phyloP scores from a whole-genome alignment of 2,888 invertebrate genomes.

The Diabrotica balteata region DNA sequence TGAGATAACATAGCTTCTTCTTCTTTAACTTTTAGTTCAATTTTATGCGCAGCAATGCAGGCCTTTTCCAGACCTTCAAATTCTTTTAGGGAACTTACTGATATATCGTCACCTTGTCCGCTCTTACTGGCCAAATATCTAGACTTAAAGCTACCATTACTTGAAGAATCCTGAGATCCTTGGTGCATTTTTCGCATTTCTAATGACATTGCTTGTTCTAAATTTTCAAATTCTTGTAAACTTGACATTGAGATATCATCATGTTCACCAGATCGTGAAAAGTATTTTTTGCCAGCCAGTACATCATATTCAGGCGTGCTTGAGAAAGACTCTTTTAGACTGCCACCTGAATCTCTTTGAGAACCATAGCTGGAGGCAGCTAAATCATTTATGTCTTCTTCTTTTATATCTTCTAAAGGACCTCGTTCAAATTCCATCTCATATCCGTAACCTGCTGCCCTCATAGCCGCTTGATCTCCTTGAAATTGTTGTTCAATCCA shows the following conservation, averaged over 20 bases:
- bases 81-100: conserved; percentile 86
- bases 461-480: conserved; percentile 70
- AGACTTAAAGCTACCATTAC: conserved; percentile 81
- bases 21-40: conserved; percentile 83
- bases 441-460: conserved; percentile 69
- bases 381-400: conserved; percentile 88
- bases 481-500: conserved; percentile 93
- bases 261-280: conserved; percentile 82
- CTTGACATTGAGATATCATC: conserved; percentile 93
- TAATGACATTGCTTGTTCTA: conserved; percentile 83
- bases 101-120: conserved; percentile 84
- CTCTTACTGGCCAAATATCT: conserved; percentile 74
- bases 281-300: conserved; percentile 81
- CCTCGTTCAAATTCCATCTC: conserved; percentile 84
- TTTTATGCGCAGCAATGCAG: conserved; percentile 81
- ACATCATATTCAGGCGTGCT: conserved; percentile 93
- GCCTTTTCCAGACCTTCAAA: conserved; percentile 92
- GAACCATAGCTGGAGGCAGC: conserved; percentile 76
- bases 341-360: conserved; percentile 81
- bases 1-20: conserved; percentile 78
- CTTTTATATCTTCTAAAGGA: conserved; percentile 89
- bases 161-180: conserved; percentile 81
- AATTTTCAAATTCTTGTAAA: conserved; percentile 91
- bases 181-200: conserved; percentile 78
- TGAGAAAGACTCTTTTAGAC: conserved; percentile 86